A percentile compares a stretch with the other conserved stretches of the same genome.
These are phyloP conservation scores for Hydraecia micacea DNA, from an alignment of 2,888 invertebrate species.

Conservation along the genomic window DNA sequence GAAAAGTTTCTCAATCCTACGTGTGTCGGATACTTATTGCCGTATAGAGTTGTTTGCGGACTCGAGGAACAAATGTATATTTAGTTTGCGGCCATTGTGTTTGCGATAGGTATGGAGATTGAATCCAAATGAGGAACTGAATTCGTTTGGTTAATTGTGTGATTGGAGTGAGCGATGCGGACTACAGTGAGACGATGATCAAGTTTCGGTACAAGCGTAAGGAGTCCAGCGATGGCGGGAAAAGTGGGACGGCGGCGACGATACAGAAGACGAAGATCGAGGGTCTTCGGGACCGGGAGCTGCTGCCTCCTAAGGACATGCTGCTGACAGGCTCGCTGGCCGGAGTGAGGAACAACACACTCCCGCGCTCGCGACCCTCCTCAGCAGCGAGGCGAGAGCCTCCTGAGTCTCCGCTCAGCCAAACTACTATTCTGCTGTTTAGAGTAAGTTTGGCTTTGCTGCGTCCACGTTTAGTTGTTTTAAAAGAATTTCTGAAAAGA, in stretches of 20 bases:
- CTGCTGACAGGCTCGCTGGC: constrained; percentile 82
- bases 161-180: constrained; percentile 79
- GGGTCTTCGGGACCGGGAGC: constrained; percentile 83
- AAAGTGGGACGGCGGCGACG: constrained; percentile 80
- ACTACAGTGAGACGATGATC: constrained; percentile 89
- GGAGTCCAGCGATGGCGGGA: constrained; percentile 84
- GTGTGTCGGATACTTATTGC: constrained; percentile 87
- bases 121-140: constrained; percentile 76
- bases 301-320: constrained; percentile 87
- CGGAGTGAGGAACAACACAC: constrained; percentile 85
- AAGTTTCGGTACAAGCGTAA: constrained; percentile 92
- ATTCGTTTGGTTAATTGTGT: constrained; percentile 70
- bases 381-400: constrained; percentile 78
- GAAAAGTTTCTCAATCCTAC: constrained; percentile 80
- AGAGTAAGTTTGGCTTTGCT: constrained; percentile 81
- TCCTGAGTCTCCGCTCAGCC: constrained; percentile 77
- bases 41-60: constrained; percentile 80
- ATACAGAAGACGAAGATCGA: constrained; percentile 89
- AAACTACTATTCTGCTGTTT: constrained; percentile 83
- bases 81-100: constrained; percentile 84
- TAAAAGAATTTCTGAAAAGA: neutral
- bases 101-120: constrained; percentile 76
- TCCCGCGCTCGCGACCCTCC: constrained; percentile 84
- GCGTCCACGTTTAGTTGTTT: neutral
- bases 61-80: constrained; percentile 79